Percentiles rank a stretch among this genome's conserved stretches.
Conservation (phyloP, 2,888 invertebrate species). For the Trichogramma evanescens region DNA sequence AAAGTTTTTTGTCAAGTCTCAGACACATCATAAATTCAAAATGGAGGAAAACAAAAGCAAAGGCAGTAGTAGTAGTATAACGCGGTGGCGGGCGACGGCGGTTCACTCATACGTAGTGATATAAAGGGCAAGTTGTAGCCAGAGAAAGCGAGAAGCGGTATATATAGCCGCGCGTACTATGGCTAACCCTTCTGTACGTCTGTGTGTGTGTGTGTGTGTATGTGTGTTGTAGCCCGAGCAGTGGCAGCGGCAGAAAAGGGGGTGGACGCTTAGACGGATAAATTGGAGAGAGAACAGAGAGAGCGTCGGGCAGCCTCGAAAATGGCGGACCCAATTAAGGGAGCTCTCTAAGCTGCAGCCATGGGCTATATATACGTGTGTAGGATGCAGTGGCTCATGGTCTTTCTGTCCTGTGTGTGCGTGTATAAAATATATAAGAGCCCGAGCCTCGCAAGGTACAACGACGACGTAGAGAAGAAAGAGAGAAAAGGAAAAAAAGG, state of each 20-base stretch:
- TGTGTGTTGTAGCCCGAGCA: too few relatives aligned
- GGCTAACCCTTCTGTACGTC: slow-evolving; percentile 1
- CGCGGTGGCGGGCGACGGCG: not conserved
- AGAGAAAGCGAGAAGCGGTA: slow-evolving; percentile 14
- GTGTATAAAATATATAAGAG: too few relatives aligned
- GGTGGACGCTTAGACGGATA: slow-evolving; percentile 24
- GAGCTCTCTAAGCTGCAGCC: slow-evolving; percentile 9
- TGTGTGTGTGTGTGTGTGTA: not conserved
- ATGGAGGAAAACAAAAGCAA: slow-evolving; percentile 34
- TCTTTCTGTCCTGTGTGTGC: too few relatives aligned
- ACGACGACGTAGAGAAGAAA: not conserved
- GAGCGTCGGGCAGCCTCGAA: slow-evolving; percentile 38
- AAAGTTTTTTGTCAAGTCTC: slow-evolving; percentile 43
- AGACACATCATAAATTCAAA: slow-evolving; percentile 45
- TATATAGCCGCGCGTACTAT: slow-evolving; percentile 18
- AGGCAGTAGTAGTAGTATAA: not conserved
- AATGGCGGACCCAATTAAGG: slow-evolving; percentile 49
- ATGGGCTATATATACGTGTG: not conserved
- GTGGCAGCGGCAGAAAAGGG: too few relatives aligned
- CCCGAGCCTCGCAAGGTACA: too few relatives aligned
- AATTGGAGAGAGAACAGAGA: slow-evolving; percentile 27
- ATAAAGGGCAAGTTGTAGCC: slow-evolving; percentile 12
- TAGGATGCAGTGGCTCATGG: too few relatives aligned
- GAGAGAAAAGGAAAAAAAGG: slow-evolving; percentile 22
- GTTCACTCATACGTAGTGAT: not conserved